Base-by-base conservation (phyloP, 2,888 invertebrate species). In the Cepaea hortensis region DNA sequence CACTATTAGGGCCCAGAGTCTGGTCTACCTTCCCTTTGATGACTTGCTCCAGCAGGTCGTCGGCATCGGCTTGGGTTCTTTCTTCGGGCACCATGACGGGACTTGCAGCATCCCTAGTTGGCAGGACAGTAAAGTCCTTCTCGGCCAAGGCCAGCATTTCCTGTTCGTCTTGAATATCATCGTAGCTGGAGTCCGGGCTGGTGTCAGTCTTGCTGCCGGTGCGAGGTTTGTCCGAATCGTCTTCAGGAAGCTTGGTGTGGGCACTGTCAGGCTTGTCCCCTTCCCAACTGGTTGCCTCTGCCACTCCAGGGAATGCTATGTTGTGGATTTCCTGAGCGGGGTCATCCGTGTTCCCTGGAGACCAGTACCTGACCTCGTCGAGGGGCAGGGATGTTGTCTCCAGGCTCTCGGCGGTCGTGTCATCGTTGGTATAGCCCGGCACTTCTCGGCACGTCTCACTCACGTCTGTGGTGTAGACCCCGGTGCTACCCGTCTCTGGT, bases 11-110 rank as follows among this genome's bases (percentile, higher is more conserved):
- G 11, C 85, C 85, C 85, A 85, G 62, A 15, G 18, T 75, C 48
- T n/a, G 61, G 48, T 81, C 81, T 23, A 46, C 61, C 11, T 55
- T 48, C 1, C 85, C 85, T 18, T 75, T 61, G 48, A 85, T 85
- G 9, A 85, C 81, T 68, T 85, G 77, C n/a, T 85, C 81, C 13
- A 85, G 73, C 23, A 85, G 65, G 1, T n/a, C 75, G n/a, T 85
- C 85, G 0, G 85, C 85, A 50, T 81, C 81, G 18, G 65, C 48
- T 0, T 85, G 81, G 4, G 85, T 85, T 65, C 85, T 65, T 20
- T 81, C 65, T 48, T 4, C 48, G 11, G 75, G 75, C 3, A 50
- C 13, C 35, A 85, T 46, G 23, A 81, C 18, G 0, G 81, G 68
- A 9, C 72, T 23, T 0, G 70, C 5, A 35, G 48, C 3, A 9